These are phyloP conservation scores for Nesoenas mayeri DNA, from an alignment of 2,113 vertebrate species.

Conservation along the genomic window DNA sequence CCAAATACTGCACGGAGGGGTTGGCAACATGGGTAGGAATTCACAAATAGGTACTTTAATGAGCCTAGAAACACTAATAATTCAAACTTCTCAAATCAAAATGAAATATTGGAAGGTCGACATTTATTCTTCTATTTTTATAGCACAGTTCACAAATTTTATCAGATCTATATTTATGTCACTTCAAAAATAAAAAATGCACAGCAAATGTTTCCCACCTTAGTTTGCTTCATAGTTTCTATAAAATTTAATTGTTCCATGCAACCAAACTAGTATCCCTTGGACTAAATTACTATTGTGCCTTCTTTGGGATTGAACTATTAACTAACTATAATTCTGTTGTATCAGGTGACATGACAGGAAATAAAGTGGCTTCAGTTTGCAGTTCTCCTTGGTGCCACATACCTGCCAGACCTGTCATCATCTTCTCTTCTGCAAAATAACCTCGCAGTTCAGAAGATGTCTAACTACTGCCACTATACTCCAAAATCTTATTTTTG, in stretches of 20 bases:
- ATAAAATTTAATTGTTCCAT: neutral
- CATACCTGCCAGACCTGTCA: neutral
- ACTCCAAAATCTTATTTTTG: neutral
- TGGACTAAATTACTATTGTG: neutral
- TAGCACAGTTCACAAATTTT: neutral
- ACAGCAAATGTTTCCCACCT: neutral
- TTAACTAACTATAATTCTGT: neutral
- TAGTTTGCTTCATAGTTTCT: neutral
- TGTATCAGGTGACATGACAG: accelerated
- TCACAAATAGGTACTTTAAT: neutral
- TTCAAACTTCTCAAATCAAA: neutral
- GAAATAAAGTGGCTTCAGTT: neutral
- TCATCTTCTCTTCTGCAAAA: neutral
- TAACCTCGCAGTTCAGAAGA: neutral
- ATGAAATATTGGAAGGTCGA: neutral
- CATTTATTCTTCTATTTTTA: neutral
- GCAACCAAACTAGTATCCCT: neutral
- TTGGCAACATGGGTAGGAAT: neutral
- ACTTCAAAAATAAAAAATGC: neutral
- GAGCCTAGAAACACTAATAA: neutral
- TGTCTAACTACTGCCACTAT: neutral
- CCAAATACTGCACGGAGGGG: neutral
- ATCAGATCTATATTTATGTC: neutral
- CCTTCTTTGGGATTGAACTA: neutral
- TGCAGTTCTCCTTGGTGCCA: neutral